These are phyloP conservation scores for Eilema depressum DNA, from an alignment of 2,888 invertebrate species.

Conservation along the genomic window DNA sequence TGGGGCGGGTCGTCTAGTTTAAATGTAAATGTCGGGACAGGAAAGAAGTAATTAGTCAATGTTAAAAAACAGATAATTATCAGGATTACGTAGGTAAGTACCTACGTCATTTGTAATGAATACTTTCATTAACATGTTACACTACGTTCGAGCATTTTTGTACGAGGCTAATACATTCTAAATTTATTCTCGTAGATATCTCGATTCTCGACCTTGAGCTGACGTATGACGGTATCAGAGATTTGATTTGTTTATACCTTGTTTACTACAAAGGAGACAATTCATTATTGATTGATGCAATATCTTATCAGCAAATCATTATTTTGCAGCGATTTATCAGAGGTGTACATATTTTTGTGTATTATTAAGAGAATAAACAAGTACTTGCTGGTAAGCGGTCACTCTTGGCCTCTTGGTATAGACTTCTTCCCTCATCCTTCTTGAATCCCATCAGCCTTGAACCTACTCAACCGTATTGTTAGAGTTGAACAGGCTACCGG, in stretches of 20 bases:
- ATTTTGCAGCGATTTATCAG: constrained; percentile 4
- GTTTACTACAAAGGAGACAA: background rate
- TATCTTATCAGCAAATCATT: background rate
- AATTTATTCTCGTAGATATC: background rate
- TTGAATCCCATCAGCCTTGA: too few relatives aligned
- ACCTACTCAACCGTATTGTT: too few relatives aligned
- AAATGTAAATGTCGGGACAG: background rate
- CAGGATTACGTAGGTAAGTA: too few relatives aligned
- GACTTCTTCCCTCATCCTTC: too few relatives aligned
- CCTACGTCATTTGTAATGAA: background rate
- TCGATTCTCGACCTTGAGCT: background rate
- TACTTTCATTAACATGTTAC: background rate
- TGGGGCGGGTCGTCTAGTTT: too few relatives aligned
- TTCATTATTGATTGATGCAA: background rate
- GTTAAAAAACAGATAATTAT: background rate
- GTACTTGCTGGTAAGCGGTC: background rate
- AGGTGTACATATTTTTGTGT: background rate
- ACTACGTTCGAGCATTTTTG: background rate
- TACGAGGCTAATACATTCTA: background rate
- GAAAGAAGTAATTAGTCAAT: background rate
- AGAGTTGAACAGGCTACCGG: too few relatives aligned
- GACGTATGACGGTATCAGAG: background rate
- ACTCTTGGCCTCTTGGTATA: too few relatives aligned
- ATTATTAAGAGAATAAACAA: background rate
- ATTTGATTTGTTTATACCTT: background rate